Percentiles rank a stretch among this genome's conserved stretches.
These are phyloP conservation scores for Hipposideros larvatus DNA, from an alignment of 2,797 vertebrate species.

Conservation along the genomic window DNA sequence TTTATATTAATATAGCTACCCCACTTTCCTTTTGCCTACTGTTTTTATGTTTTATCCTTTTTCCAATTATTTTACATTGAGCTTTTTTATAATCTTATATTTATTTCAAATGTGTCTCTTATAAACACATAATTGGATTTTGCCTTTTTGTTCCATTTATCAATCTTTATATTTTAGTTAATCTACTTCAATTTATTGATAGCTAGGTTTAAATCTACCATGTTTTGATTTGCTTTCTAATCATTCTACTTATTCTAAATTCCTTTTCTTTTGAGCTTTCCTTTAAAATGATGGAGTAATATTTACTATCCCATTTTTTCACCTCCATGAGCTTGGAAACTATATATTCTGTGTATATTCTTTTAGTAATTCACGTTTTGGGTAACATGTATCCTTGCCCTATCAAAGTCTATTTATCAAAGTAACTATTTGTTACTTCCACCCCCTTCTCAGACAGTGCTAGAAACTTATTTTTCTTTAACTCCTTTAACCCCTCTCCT, in stretches of 20 bases:
- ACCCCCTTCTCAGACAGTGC: background rate
- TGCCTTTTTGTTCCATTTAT: background rate
- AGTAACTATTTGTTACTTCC: background rate
- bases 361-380: background rate
- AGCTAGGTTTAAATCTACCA: background rate
- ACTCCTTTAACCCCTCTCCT: background rate
- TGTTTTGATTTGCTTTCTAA: background rate
- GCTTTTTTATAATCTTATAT: background rate
- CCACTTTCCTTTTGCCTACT: background rate
- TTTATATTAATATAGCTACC: background rate
- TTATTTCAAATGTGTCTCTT: background rate
- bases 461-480: background rate
- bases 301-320: background rate
- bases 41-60: background rate
- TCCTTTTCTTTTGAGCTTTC: background rate
- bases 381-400: background rate
- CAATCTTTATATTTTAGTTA: background rate
- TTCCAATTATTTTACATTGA: background rate
- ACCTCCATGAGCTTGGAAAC: background rate
- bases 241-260: background rate
- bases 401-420: background rate
- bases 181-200: background rate
- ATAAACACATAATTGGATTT: background rate
- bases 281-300: background rate
- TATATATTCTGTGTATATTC: background rate